Base-by-base conservation (phyloP, 2,113 vertebrate species). In the Oryzias javanicus region DNA sequence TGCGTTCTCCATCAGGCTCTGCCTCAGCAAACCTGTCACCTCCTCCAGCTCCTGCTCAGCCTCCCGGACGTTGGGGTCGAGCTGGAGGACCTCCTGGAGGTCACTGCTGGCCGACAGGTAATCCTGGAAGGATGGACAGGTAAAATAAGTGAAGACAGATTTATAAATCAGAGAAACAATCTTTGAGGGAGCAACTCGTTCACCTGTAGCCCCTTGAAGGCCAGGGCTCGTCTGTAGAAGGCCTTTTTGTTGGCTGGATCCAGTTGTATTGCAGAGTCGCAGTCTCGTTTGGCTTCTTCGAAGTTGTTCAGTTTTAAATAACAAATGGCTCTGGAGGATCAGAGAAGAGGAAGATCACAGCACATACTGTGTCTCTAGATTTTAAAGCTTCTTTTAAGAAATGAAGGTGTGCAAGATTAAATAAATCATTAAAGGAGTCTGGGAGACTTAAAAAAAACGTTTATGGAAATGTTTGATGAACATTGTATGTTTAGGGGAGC, bases 181-280 rank as follows among this genome's bases (percentile, higher is more conserved):
- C 17, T 51, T 16, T 19, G 20, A 24, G 4, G 10, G 7, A 0
- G 27, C 4, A 40, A n/a, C 35, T 35, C 1, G 0, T 20, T 4
- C 55, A 99, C 97, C 95, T 97, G 76, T 82, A 99, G 89, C 68
- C 94, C 96, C 89, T 94, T 98, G 70, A 94, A 85, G 4, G 96
- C 97, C 66, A 98, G 91, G 0, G 95, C 97, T 47, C 95, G 93
- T 88, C 97, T 91, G 76, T 96, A 98, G 88, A 90, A 92, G 1
- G 96, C 96, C 83, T 98, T 98, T 87, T 95, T 92, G 71, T 95
- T 97, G 67, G 83, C 47, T 5, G 88, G 87, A 52, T 98, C 95
- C 56, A 92, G 62, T 76, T 90, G 88, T 79, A 99, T 93, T 1
- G 94, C 95, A 48, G 78, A 85, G 71, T 97, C 92, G 73, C 97